These are phyloP conservation scores for Heterodera schachtii DNA, from an alignment of 1,140 invertebrate species.

Conservation along the genomic window DNA sequence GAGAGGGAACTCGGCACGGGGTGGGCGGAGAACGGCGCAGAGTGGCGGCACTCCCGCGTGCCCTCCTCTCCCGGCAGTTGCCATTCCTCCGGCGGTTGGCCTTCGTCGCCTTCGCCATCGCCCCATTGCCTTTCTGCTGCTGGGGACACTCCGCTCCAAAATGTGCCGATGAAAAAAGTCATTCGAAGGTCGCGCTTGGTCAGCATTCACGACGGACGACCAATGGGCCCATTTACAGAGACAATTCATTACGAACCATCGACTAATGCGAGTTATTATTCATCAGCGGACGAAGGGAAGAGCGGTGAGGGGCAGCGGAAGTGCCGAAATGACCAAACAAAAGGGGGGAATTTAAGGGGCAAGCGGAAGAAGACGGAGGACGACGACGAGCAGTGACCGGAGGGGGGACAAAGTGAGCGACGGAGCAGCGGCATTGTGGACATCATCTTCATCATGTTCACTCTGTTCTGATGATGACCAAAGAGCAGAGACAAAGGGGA, in stretches of 20 bases:
- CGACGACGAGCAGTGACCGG: background rate
- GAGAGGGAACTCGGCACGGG: background rate
- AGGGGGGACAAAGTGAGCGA: background rate
- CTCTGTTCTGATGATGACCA: background rate
- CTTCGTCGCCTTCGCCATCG: background rate
- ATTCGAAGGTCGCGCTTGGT: constrained; percentile 56
- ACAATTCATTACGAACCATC: constrained; percentile 52
- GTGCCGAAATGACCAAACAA: no score
- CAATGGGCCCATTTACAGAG: constrained; percentile 57
- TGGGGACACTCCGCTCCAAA: background rate
- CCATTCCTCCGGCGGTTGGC: background rate
- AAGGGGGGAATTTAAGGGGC: no score
- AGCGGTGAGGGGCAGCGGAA: no score
- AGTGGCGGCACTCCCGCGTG: background rate
- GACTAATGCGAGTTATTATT: background rate
- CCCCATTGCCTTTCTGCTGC: background rate
- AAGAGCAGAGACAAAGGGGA: background rate
- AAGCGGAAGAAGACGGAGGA: no score
- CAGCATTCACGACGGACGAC: constrained; percentile 65
- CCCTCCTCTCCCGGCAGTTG: background rate
- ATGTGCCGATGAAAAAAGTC: constrained; percentile 47
- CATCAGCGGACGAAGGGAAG: no score
- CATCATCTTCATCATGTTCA: background rate
- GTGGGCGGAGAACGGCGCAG: background rate
- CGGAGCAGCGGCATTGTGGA: background rate